Percentiles rank a stretch among this genome's conserved stretches.
phyloP scores from a whole-genome alignment of 2,113 vertebrate species.

The Ochotona princeps region DNA sequence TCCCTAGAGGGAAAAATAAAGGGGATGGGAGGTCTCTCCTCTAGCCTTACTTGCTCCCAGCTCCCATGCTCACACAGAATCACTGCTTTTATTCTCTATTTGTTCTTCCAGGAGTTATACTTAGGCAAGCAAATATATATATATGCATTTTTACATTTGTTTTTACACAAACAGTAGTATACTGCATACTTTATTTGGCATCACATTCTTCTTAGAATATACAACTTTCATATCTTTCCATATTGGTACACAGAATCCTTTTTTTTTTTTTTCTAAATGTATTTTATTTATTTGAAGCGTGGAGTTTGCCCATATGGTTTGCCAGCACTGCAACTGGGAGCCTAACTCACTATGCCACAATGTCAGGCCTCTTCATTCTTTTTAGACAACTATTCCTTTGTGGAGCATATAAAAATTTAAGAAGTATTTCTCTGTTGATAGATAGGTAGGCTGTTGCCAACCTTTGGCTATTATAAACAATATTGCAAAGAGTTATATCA shows the following conservation, averaged over 20 bases:
- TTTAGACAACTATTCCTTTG: background rate
- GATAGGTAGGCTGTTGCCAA: conserved; percentile 25
- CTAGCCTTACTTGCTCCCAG: background rate
- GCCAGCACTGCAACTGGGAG: too few relatives aligned
- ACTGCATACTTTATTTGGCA: background rate
- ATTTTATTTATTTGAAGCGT: background rate
- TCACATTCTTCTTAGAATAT: background rate
- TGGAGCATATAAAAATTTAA: conserved; percentile 35
- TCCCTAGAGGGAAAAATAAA: background rate
- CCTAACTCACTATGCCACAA: too few relatives aligned
- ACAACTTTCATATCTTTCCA: background rate
- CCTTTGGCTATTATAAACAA: conserved; percentile 48
- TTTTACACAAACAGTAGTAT: conserved; percentile 17
- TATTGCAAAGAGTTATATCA: background rate
- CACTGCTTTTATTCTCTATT: background rate
- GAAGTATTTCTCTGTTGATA: conserved; percentile 25
- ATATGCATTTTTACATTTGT: background rate
- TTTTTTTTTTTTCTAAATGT: conserved; percentile 40
- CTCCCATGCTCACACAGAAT: background rate
- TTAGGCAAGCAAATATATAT: conserved; percentile 19
- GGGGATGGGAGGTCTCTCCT: background rate
- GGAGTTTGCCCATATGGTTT: too few relatives aligned
- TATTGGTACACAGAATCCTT: background rate
- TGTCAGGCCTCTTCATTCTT: too few relatives aligned
- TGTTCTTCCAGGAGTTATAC: background rate